Conservation (phyloP, 2,888 invertebrate genomes). For the Drosophila koepferae region DNA sequence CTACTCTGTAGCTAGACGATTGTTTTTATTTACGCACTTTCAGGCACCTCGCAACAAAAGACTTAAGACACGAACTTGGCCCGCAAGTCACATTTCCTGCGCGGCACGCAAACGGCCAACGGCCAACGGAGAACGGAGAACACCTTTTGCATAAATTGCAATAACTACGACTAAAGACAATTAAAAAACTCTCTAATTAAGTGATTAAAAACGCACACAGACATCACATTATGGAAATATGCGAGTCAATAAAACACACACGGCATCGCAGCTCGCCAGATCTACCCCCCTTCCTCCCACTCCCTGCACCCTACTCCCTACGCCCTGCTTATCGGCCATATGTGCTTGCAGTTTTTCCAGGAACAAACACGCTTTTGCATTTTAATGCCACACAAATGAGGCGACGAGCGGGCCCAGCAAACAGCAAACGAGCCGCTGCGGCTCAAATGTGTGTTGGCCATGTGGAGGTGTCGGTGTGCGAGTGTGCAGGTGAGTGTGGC, state of each 20-base stretch:
- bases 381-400: slow-evolving; percentile 79
- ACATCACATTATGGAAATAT: slow-evolving; percentile 67
- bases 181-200: slow-evolving; percentile 78
- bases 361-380: slow-evolving; percentile 83
- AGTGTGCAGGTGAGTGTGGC: slow-evolving; percentile 54
- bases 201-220: slow-evolving; percentile 75
- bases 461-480: slow-evolving; percentile 54
- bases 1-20: not conserved
- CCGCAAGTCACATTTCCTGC: slow-evolving; percentile 62
- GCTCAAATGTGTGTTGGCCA: slow-evolving; percentile 52
- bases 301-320: not conserved
- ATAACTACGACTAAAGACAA: slow-evolving; percentile 55
- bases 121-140: slow-evolving; percentile 3
- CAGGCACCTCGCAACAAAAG: slow-evolving; percentile 61
- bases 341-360: slow-evolving; percentile 76
- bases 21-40: slow-evolving; percentile 20
- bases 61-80: slow-evolving; percentile 76
- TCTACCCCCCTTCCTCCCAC: slow-evolving; percentile 13
- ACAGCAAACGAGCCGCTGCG: slow-evolving; percentile 50
- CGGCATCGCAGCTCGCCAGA: slow-evolving; percentile 43
- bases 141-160: slow-evolving; percentile 70
- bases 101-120: slow-evolving; percentile 27
- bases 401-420: slow-evolving; percentile 50
- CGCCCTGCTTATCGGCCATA: slow-evolving; percentile 15
- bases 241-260: slow-evolving; percentile 65